Conservation (phyloP, 2,797 vertebrate species). For the Lateolabrax maculatus region DNA sequence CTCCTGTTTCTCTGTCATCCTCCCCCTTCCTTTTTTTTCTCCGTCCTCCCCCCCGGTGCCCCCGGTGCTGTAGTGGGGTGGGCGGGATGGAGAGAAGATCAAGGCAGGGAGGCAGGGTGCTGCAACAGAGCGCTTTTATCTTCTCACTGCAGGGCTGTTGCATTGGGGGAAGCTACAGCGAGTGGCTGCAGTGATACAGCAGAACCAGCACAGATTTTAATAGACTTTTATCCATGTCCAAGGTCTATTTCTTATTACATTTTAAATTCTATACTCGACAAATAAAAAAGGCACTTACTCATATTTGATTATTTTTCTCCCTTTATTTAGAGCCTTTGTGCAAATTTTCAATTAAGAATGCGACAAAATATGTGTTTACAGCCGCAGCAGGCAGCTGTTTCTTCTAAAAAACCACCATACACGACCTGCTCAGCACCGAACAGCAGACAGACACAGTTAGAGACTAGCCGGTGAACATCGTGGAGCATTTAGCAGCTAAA, state of each 20-base stretch:
- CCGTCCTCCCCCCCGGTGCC: slow-evolving; percentile 25
- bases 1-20: slow-evolving; percentile 35
- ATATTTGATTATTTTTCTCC: too few relatives aligned
- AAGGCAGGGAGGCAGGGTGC: slow-evolving; percentile 45
- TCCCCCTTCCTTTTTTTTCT: slow-evolving; percentile 18
- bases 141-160: slow-evolving; percentile 49
- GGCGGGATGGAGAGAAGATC: slow-evolving; percentile 60
- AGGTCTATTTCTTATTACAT: too few relatives aligned
- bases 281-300: too few relatives aligned
- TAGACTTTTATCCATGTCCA: too few relatives aligned
- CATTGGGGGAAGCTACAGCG: slow-evolving; percentile 27
- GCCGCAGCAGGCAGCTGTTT: not conserved
- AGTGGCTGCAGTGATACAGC: slow-evolving; percentile 46
- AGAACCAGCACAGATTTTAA: slow-evolving; percentile 28
- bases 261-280: too few relatives aligned
- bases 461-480: too few relatives aligned
- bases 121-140: slow-evolving; percentile 70
- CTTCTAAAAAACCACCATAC: not conserved
- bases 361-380: too few relatives aligned
- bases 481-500: too few relatives aligned
- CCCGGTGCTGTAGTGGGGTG: slow-evolving; percentile 31
- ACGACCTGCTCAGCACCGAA: not conserved
- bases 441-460: not conserved
- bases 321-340: too few relatives aligned
- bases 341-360: too few relatives aligned